phyloP scores from a whole-genome alignment of 1,140 invertebrate genomes.

The Pseudomyrmex sp. region DNA sequence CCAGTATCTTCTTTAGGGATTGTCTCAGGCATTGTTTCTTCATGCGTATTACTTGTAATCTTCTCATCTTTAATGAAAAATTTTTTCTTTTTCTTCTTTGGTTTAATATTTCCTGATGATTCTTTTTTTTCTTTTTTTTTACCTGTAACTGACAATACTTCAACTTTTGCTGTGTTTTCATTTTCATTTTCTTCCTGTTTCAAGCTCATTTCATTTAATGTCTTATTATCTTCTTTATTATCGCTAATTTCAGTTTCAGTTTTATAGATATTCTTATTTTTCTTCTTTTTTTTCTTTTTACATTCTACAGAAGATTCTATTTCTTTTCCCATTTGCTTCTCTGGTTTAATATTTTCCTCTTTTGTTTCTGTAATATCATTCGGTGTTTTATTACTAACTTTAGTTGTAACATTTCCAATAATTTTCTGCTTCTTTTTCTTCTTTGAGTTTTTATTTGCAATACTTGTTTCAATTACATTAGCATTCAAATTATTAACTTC shows the following conservation, averaged over 20 bases:
- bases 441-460: slow-evolving; percentile 33
- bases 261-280: slow-evolving; percentile 48
- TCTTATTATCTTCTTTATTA: slow-evolving; percentile 4
- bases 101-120: slow-evolving; percentile 29
- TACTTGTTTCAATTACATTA: not conserved
- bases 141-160: not conserved
- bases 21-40: slow-evolving; percentile 29
- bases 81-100: slow-evolving; percentile 51
- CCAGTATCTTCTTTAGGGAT: slow-evolving; percentile 46
- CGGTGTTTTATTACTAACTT: not conserved
- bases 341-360: slow-evolving; percentile 6
- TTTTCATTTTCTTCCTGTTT: slow-evolving; percentile 32
- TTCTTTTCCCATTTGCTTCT: not conserved
- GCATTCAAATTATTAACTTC: slow-evolving; percentile 23
- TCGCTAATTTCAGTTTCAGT: slow-evolving; percentile 11
- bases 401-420: not conserved
- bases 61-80: not conserved
- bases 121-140: slow-evolving; percentile 36
- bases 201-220: slow-evolving; percentile 16
- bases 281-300: slow-evolving; percentile 65
- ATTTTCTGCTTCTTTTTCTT: slow-evolving; percentile 66
- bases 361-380: not conserved
- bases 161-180: not conserved
- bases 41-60: not conserved
- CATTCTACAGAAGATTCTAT: not conserved